A percentile compares a stretch with the other conserved stretches of the same genome.
Conservation (phyloP, 2,797 vertebrate genomes). For the Smutsia gigantea region DNA sequence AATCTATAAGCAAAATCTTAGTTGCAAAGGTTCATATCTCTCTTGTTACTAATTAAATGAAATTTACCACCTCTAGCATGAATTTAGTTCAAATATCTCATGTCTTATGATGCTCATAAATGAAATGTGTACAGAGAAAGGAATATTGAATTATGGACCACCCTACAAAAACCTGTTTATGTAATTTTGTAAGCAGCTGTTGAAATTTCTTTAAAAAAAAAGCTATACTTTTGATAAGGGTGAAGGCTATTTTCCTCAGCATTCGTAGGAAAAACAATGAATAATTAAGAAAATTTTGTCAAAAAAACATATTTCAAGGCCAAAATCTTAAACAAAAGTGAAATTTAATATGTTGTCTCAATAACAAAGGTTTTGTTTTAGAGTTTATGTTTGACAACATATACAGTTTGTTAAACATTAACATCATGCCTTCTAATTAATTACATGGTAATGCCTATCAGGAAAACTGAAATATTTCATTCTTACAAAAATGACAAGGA, state of each 20-base stretch:
- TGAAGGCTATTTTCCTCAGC: not conserved
- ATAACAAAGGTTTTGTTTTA: not conserved
- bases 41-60: not conserved
- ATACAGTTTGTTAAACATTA: not conserved
- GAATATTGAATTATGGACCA: not conserved
- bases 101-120: not conserved
- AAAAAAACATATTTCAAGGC: not conserved
- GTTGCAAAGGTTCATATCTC: slow-evolving; percentile 39
- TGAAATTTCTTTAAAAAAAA: not conserved
- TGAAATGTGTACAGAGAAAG: slow-evolving; percentile 14
- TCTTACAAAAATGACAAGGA: not conserved
- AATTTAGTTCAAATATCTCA: not conserved
- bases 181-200: not conserved
- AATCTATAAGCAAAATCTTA: slow-evolving; percentile 47
- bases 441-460: not conserved
- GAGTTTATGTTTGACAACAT: not conserved
- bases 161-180: not conserved
- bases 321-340: not conserved
- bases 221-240: not conserved
- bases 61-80: not conserved
- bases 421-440: not conserved
- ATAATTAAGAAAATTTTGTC: not conserved
- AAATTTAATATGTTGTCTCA: not conserved
- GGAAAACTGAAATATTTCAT: not conserved
- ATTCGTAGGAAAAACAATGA: not conserved